phyloP scores from a whole-genome alignment of 2,113 vertebrate species.

The Mus spicilegus region DNA sequence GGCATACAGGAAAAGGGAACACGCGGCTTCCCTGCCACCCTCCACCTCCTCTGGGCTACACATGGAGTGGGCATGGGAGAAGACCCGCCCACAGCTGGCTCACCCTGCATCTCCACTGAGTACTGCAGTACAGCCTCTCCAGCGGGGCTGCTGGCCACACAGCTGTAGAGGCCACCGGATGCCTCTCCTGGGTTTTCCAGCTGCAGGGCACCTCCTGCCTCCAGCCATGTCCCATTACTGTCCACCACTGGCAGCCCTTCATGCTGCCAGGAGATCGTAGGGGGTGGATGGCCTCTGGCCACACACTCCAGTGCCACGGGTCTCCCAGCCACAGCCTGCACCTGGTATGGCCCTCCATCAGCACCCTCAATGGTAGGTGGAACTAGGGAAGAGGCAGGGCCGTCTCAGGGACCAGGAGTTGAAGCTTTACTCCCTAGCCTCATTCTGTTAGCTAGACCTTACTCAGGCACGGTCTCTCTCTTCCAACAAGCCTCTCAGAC shows the following conservation, averaged over 20 bases:
- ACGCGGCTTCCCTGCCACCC: not conserved
- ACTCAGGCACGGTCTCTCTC: not conserved
- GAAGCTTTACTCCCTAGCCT: too few species aligned
- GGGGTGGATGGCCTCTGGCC: constrained; percentile 87
- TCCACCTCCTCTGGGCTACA: not conserved
- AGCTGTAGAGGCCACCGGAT: constrained; percentile 75
- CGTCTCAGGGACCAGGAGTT: not conserved
- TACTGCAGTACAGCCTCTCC: constrained; percentile 81
- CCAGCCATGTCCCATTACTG: constrained; percentile 64
- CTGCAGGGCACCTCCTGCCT: constrained; percentile 36
- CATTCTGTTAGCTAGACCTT: not conserved
- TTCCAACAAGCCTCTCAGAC: not conserved
- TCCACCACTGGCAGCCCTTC: constrained; percentile 85
- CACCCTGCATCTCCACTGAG: constrained; percentile 81
- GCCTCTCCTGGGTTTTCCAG: constrained; percentile 66
- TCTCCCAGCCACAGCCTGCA: constrained; percentile 67
- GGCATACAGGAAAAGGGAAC: fast-evolving
- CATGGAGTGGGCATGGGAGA: fast-evolving
- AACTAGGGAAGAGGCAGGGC: constrained; percentile 55
- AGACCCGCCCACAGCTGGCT: not conserved
- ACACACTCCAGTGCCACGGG: constrained; percentile 89
- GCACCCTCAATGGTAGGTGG: constrained; percentile 79
- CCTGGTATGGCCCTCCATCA: not conserved
- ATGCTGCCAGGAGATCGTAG: constrained; percentile 91
- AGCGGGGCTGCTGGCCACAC: constrained; percentile 77